Base-by-base conservation (phyloP, 2,113 vertebrate species). In the Zosterops japonicus region DNA sequence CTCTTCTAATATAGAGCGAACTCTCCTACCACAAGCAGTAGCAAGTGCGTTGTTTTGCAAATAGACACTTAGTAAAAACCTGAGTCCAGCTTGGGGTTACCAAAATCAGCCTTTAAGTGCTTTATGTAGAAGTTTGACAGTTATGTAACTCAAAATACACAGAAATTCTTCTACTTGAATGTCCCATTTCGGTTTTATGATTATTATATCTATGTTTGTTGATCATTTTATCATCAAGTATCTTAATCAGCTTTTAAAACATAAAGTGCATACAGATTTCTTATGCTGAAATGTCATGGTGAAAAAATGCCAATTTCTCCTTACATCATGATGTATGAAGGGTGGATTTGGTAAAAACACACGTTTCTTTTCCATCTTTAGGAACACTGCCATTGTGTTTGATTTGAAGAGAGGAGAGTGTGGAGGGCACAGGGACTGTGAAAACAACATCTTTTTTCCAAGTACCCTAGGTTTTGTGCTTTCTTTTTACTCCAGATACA, bases 121-220 rank as follows among this genome's bases (percentile, higher is more conserved):
- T 67, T 90, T 70, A 70, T 67, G 9, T 68, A 35, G n/a, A 63
- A 57, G 6, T 86, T 90, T 90, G 56, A 47, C 9, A 18, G 10
- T 35, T 69, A 52, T 15, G 14, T 63, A 15, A 74, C 24, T 59
- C 60, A 70, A 88, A 88, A 90, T 35, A 61, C 13, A 33, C 28
- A 46, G 46, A 88, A 86, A 72, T 5, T 1, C 6, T 39, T 86
- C 28, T 83, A 76, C 4, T 75, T 65, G 7, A 85, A 90, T 35
- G 4, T 2, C n/a, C 2, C 18, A 8, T 36, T 90, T 76, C 1
- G 0, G 5, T 17, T 61, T 79, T 71, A n/a, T 52, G 28, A 64
- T 83, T 68, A 25, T 71, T 63, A 22, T 41, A 47, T 46, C 8
- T 63, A 21, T 39, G 9, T 41, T 42, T 75, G 24, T 28, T 44